Percentiles rank a stretch among this genome's conserved stretches.
These are phyloP conservation scores for Ichneumon xanthorius DNA, from an alignment of 2,888 invertebrate genomes.

Conservation along the genomic window DNA sequence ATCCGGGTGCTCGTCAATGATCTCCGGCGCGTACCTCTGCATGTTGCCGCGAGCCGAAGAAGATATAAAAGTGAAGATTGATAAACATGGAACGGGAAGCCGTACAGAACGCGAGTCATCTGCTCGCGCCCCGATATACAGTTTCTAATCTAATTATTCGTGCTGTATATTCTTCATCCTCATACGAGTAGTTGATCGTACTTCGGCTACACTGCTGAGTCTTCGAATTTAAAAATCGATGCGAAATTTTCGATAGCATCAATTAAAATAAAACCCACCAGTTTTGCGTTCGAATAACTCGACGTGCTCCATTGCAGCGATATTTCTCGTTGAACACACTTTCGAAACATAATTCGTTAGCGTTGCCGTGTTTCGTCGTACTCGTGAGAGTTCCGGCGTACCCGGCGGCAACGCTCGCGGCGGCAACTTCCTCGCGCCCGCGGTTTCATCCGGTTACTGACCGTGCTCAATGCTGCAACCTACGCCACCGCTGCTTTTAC, in stretches of 20 bases:
- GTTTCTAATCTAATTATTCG: slow-evolving; percentile 60
- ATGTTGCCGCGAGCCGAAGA: slow-evolving; percentile 23
- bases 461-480: slow-evolving; percentile 65
- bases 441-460: slow-evolving; percentile 65
- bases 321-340: neutral
- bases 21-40: neutral
- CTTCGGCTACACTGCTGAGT: neutral
- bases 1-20: neutral
- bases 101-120: slow-evolving; percentile 39
- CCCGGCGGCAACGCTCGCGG: slow-evolving; percentile 50
- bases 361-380: neutral
- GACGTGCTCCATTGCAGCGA: neutral
- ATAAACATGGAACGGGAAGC: slow-evolving; percentile 65
- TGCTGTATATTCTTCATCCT: slow-evolving; percentile 44
- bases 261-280: neutral
- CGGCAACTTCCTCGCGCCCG: slow-evolving; percentile 49
- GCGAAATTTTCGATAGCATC: neutral
- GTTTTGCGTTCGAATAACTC: neutral
- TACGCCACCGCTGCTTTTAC: slow-evolving; percentile 49
- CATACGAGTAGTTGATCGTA: neutral
- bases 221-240: neutral
- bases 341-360: neutral
- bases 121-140: slow-evolving; percentile 42
- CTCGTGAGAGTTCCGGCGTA: slow-evolving; percentile 8
- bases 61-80: slow-evolving; percentile 68